A percentile compares a stretch with the other conserved stretches of the same genome.
Conservation (phyloP, 2,113 vertebrate genomes). For the Corythoichthys haematopterus region DNA sequence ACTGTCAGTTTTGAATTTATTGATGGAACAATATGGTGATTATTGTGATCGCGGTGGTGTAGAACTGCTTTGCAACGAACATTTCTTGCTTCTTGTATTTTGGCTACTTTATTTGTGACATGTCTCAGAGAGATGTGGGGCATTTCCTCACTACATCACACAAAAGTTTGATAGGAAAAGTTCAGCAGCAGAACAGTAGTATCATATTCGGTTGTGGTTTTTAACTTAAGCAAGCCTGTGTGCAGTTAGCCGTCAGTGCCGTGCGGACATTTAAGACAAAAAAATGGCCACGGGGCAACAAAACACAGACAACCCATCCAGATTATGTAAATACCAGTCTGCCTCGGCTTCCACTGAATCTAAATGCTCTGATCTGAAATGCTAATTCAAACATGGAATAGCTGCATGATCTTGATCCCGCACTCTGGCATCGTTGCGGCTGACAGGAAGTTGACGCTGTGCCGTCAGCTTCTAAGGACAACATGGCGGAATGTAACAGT, state of each 20-base stretch:
- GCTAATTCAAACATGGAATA: conserved; percentile 55
- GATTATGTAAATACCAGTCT: conserved; percentile 69
- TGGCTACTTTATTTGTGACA: neutral
- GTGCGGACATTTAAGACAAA: conserved; percentile 60
- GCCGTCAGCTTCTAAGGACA: neutral
- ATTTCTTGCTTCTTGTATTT: neutral
- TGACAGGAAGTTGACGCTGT: neutral
- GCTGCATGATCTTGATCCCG: conserved; percentile 26
- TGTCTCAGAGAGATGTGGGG: neutral
- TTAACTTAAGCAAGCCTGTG: conserved; percentile 44
- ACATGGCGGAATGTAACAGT: neutral
- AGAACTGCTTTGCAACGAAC: neutral
- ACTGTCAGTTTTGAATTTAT: no score
- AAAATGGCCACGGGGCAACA: conserved; percentile 50
- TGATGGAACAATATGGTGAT: neutral
- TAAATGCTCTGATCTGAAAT: conserved; percentile 66
- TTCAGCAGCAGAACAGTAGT: neutral
- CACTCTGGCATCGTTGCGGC: conserved; percentile 16
- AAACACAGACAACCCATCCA: conserved; percentile 61
- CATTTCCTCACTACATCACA: neutral
- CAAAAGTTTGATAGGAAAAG: neutral
- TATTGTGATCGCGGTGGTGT: neutral
- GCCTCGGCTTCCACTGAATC: conserved; percentile 57
- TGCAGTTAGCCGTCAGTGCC: conserved; percentile 29
- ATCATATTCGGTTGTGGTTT: neutral